A percentile compares a stretch with the other conserved stretches of the same genome.
phyloP scores from a whole-genome alignment of 1,140 invertebrate species.

The Dryas iulia region DNA sequence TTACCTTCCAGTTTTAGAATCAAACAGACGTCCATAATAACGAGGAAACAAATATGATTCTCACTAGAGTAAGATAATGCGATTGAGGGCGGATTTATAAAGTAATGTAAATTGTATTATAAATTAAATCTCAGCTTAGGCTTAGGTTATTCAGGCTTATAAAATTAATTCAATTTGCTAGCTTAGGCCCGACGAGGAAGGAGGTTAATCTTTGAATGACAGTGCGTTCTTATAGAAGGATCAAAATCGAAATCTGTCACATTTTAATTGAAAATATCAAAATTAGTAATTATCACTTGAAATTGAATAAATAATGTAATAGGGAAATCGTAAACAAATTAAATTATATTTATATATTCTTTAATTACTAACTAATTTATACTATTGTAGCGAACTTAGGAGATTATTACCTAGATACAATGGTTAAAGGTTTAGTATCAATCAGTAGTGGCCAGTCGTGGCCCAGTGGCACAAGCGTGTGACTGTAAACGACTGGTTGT shows the following conservation, averaged over 20 bases:
- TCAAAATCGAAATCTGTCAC: conserved; percentile 10
- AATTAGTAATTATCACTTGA: neutral
- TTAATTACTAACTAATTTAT: too few species aligned
- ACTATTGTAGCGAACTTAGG: too few species aligned
- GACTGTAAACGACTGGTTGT: too few species aligned
- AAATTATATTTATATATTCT: too few species aligned
- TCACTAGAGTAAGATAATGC: neutral
- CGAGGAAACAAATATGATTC: neutral
- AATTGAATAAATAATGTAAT: too few species aligned
- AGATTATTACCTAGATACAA: too few species aligned
- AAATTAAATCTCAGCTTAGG: neutral
- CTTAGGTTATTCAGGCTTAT: neutral
- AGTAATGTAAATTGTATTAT: neutral
- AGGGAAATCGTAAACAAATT: too few species aligned
- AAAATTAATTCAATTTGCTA: neutral
- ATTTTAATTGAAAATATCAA: conserved; percentile 6
- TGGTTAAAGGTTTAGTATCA: too few species aligned
- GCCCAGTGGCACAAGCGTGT: too few species aligned
- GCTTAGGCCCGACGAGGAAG: neutral
- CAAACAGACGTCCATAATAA: neutral
- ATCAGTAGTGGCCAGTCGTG: too few species aligned
- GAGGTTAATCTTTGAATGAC: conserved; percentile 15
- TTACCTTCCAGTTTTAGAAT: neutral
- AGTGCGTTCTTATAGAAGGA: conserved; percentile 5
- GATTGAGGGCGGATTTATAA: neutral